Percentiles rank a stretch among this genome's conserved stretches.
Conservation (phyloP, 2,113 vertebrate genomes). For the Shinisaurus crocodilurus region DNA sequence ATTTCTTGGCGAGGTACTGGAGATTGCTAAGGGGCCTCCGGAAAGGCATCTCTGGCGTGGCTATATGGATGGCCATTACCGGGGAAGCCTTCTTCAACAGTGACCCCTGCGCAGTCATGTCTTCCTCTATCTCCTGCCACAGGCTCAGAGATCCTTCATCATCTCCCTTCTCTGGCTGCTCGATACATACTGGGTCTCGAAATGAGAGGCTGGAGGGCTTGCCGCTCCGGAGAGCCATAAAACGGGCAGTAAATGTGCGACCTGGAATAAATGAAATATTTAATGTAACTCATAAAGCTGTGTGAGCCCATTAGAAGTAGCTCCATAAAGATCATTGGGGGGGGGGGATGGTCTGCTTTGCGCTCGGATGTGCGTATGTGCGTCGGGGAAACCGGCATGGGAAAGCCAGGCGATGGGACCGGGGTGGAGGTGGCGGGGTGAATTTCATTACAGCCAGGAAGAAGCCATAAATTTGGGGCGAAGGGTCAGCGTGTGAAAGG, state of each 20-base stretch:
- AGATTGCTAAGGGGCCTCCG: background rate
- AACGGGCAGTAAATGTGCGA: background rate
- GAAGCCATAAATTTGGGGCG: background rate
- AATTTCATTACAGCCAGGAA: slow-evolving; percentile 4
- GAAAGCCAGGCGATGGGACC: background rate
- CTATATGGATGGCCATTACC: background rate
- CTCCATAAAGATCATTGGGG: background rate
- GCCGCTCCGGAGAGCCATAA: background rate
- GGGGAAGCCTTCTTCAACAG: background rate
- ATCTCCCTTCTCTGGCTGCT: background rate
- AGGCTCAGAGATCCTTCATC: background rate
- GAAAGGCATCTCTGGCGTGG: background rate
- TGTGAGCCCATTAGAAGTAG: slow-evolving; percentile 29
- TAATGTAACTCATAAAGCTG: slow-evolving; percentile 26
- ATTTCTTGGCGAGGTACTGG: background rate
- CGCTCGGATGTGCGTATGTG: background rate
- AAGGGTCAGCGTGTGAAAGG: background rate
- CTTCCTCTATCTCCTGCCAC: background rate
- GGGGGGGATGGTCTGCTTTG: background rate
- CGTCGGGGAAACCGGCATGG: background rate
- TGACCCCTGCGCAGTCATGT: too few species aligned
- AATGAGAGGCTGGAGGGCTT: background rate
- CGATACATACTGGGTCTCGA: background rate
- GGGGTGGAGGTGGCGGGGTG: background rate
- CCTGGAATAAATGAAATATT: slow-evolving; percentile 28